These are phyloP conservation scores for Manduca sexta DNA, from an alignment of 1,140 invertebrate species.

Conservation along the genomic window DNA sequence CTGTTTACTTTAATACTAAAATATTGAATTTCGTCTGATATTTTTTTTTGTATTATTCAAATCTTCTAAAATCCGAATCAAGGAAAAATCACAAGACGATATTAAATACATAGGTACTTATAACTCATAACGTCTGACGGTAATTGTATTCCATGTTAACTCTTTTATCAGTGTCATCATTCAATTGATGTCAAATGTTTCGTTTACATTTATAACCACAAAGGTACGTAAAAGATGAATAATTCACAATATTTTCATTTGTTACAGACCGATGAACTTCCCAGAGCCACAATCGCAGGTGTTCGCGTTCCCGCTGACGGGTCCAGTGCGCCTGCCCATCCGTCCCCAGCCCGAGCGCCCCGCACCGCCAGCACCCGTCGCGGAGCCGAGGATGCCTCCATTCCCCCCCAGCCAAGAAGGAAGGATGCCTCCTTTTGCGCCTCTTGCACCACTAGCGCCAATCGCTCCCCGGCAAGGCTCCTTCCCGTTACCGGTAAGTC, in stretches of 20 bases:
- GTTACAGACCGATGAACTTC: slow-evolving; percentile 47
- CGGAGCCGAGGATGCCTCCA: slow-evolving; percentile 22
- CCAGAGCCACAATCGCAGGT: slow-evolving; percentile 62
- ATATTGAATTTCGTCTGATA: too few species aligned
- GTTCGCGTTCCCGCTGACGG: slow-evolving; percentile 60
- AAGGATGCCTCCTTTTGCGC: slow-evolving; percentile 14
- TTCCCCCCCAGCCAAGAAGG: slow-evolving; percentile 16
- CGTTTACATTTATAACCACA: too few species aligned
- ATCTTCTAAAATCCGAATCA: too few species aligned
- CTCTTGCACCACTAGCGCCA: slow-evolving; percentile 32
- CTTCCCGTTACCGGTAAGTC: slow-evolving; percentile 56
- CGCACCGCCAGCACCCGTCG: slow-evolving; percentile 8
- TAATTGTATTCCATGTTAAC: too few species aligned
- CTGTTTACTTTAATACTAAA: too few species aligned
- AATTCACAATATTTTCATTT: slow-evolving; percentile 2
- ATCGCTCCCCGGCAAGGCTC: slow-evolving; percentile 31
- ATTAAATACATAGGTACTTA: too few species aligned
- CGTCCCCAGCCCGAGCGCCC: slow-evolving; percentile 42
- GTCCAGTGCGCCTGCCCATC: slow-evolving; percentile 52
- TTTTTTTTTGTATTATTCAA: too few species aligned
- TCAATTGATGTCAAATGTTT: too few species aligned
- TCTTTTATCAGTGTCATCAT: too few species aligned
- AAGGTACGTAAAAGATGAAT: too few species aligned
- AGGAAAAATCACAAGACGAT: too few species aligned
- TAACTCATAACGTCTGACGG: too few species aligned